These are phyloP conservation scores for Engystomops pustulosus DNA, from an alignment of 2,113 vertebrate genomes.

Conservation along the genomic window DNA sequence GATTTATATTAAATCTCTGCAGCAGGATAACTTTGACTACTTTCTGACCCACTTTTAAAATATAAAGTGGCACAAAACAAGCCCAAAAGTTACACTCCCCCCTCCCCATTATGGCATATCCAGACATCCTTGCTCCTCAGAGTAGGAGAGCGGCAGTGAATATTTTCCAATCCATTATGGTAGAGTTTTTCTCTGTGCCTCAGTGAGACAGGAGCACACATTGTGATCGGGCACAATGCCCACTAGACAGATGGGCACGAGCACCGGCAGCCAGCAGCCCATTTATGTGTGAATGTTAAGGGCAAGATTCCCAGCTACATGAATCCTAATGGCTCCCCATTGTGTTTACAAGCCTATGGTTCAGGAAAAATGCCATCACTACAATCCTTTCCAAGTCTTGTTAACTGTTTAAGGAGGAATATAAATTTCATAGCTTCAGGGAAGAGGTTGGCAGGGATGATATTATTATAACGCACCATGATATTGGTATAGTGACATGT, in stretches of 20 bases:
- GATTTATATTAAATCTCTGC: too few species aligned
- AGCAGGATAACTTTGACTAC: too few species aligned
- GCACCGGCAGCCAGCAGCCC: constrained; percentile 52
- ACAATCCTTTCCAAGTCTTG: constrained; percentile 55
- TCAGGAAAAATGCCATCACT: constrained; percentile 61
- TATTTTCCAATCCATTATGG: constrained; percentile 40
- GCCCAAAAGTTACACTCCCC: too few species aligned
- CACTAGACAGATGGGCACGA: constrained; percentile 59
- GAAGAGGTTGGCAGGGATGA: constrained; percentile 11
- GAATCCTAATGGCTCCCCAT: constrained; percentile 58
- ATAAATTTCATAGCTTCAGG: constrained; percentile 53
- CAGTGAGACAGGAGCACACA: constrained; percentile 41
- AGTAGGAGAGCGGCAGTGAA: background rate
- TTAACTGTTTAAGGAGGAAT: constrained; percentile 55
- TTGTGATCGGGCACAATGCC: constrained; percentile 55
- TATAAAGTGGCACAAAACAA: too few species aligned
- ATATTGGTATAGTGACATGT: background rate
- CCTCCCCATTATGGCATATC: background rate
- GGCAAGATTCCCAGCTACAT: constrained; percentile 60
- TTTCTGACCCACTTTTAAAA: too few species aligned
- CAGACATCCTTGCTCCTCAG: background rate
- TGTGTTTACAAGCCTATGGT: constrained; percentile 60
- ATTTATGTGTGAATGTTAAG: constrained; percentile 59
- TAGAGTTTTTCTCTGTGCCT: constrained; percentile 27
- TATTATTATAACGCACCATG: background rate